A percentile compares a stretch with the other conserved stretches of the same genome.
These are phyloP conservation scores for Caenorhabditis sp. DNA, from an alignment of 2,888 invertebrate species.

Conservation along the genomic window DNA sequence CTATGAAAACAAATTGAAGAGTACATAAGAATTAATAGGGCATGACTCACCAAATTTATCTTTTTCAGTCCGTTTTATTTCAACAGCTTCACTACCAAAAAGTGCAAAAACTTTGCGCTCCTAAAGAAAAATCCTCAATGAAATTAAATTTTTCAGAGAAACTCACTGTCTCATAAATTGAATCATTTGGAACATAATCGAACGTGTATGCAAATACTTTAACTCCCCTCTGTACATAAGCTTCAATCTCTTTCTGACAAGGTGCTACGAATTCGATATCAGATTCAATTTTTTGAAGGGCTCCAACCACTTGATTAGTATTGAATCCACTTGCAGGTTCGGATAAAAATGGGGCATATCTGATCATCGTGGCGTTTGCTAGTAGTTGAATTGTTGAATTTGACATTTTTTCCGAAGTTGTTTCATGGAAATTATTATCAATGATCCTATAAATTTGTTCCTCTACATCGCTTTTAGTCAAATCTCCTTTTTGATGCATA, in stretches of 20 bases:
- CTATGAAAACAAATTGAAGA: slow-evolving; percentile 16
- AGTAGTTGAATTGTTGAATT: slow-evolving; percentile 68
- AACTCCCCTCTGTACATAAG: slow-evolving; percentile 57
- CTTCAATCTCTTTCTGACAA: slow-evolving; percentile 65
- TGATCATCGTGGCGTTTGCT: slow-evolving; percentile 66
- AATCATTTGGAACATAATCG: slow-evolving; percentile 67
- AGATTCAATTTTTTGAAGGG: slow-evolving; percentile 63
- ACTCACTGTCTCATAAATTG: slow-evolving; percentile 65
- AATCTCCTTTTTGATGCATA: slow-evolving; percentile 56
- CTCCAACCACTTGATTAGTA: slow-evolving; percentile 47
- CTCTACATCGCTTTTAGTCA: slow-evolving; percentile 55
- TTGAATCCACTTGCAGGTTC: slow-evolving; percentile 47
- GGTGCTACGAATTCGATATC: slow-evolving; percentile 71
- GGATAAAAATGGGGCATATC: slow-evolving; percentile 46
- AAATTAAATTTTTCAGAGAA: neutral
- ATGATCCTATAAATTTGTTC: slow-evolving; percentile 64
- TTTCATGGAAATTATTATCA: slow-evolving; percentile 59
- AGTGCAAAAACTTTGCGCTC: slow-evolving; percentile 56
- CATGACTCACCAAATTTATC: slow-evolving; percentile 27
- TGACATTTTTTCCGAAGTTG: slow-evolving; percentile 51
- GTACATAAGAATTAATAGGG: neutral
- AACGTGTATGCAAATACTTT: slow-evolving; percentile 69
- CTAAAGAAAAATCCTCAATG: slow-evolving; percentile 12
- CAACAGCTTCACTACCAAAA: slow-evolving; percentile 65
- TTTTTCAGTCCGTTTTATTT: slow-evolving; percentile 53